phyloP scores from a whole-genome alignment of 2,888 invertebrate genomes.

The Hoplodrina blanda region DNA sequence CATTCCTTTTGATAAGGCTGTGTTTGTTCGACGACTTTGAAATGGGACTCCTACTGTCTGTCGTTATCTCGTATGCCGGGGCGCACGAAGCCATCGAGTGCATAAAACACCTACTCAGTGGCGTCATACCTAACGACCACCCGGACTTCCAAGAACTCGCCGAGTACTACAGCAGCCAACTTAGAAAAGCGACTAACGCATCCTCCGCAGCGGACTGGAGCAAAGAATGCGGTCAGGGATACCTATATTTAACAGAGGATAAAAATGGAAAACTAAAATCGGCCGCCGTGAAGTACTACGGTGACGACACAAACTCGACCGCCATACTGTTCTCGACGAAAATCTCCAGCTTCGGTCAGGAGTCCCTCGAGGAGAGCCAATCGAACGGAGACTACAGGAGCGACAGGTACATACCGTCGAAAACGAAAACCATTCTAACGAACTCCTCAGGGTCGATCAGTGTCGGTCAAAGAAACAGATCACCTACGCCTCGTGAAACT shows the following conservation, averaged over 20 bases:
- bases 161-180: constrained; percentile 81
- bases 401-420: constrained; percentile 86
- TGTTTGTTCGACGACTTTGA: constrained; percentile 69
- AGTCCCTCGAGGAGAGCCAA: constrained; percentile 82
- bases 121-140: constrained; percentile 82
- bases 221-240: constrained; percentile 84
- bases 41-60: constrained; percentile 94
- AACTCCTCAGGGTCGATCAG: constrained; percentile 84
- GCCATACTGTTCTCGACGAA: constrained; percentile 88
- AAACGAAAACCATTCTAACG: constrained; percentile 84
- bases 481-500: constrained; percentile 84
- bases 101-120: constrained; percentile 86
- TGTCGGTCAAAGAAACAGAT: constrained; percentile 84
- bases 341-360: constrained; percentile 89
- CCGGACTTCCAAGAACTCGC: constrained; percentile 84
- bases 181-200: constrained; percentile 78
- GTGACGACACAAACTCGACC: constrained; percentile 81
- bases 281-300: constrained; percentile 86
- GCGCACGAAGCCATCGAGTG: constrained; percentile 92
- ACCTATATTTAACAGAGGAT: constrained; percentile 83
- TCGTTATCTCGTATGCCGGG: constrained; percentile 94
- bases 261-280: constrained; percentile 81
- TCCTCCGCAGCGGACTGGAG: constrained; percentile 78
- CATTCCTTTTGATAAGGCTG: constrained; percentile 71
- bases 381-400: constrained; percentile 84